Conservation (phyloP, 2,888 invertebrate genomes). For the Pachycephus smyrnensis region DNA sequence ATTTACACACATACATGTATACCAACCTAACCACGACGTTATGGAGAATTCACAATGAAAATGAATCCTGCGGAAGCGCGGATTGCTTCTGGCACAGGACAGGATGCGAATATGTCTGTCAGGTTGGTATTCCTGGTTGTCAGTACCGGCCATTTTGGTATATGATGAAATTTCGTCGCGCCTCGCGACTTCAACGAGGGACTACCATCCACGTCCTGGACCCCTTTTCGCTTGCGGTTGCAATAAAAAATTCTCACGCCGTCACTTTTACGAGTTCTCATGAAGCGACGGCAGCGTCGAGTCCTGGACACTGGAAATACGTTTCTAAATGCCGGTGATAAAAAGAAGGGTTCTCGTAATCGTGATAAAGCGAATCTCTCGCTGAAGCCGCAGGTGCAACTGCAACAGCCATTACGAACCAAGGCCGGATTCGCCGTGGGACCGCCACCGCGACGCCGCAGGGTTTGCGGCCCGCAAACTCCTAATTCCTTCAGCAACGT, state of each 20-base stretch:
- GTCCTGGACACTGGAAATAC: conserved; percentile 17
- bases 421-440: background rate
- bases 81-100: background rate
- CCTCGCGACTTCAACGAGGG: background rate
- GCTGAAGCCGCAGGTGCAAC: conserved; percentile 5
- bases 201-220: background rate
- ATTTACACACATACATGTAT: background rate
- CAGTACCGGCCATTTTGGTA: background rate
- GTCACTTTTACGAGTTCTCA: background rate
- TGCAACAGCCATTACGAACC: background rate
- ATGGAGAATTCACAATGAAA: background rate
- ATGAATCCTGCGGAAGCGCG: background rate
- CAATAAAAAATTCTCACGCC: background rate
- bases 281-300: background rate
- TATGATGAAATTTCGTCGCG: background rate
- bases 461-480: background rate
- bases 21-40: background rate
- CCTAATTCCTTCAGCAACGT: background rate
- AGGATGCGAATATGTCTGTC: background rate
- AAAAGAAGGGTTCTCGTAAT: conserved; percentile 19
- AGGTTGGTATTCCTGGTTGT: background rate
- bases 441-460: conserved; percentile 2
- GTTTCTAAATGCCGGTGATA: conserved; percentile 25
- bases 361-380: background rate
- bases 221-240: background rate